Percentiles rank a stretch among this genome's conserved stretches.
Conservation (phyloP, 2,888 invertebrate species). For the Periphyllus acericola region DNA sequence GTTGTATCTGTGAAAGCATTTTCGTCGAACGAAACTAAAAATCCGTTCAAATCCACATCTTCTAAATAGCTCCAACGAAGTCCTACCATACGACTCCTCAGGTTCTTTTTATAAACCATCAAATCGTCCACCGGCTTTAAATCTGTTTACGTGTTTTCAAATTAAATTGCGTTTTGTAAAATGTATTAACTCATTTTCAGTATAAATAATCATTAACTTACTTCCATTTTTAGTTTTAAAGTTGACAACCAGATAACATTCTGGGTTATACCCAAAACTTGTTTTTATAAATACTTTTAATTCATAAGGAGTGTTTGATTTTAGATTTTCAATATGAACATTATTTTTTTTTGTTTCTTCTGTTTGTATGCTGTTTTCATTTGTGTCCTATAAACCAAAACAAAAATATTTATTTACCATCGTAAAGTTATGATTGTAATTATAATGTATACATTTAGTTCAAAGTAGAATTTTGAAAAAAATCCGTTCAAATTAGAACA, state of each 20-base stretch:
- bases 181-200: not conserved
- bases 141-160: not conserved
- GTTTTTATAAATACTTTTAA: slow-evolving; percentile 23
- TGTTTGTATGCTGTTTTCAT: not conserved
- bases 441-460: not conserved
- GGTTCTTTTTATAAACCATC: slow-evolving; percentile 16
- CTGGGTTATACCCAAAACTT: not conserved
- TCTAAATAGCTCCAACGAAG: slow-evolving; percentile 30
- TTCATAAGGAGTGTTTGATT: slow-evolving; percentile 4
- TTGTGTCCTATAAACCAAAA: not conserved
- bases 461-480: slow-evolving; percentile 6
- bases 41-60: not conserved
- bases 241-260: not conserved
- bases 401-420: no score
- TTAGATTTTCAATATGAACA: not conserved
- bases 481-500: slow-evolving; percentile 13
- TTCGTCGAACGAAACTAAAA: slow-evolving; percentile 10
- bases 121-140: not conserved
- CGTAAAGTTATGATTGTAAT: not conserved
- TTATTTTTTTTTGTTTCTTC: slow-evolving; percentile 16
- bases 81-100: not conserved
- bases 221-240: not conserved
- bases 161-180: not conserved
- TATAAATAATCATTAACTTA: no score
- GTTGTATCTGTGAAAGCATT: not conserved